A percentile compares a stretch with the other conserved stretches of the same genome.
These are phyloP conservation scores for Pogonus chalceus DNA, from an alignment of 1,140 invertebrate species.

Conservation along the genomic window DNA sequence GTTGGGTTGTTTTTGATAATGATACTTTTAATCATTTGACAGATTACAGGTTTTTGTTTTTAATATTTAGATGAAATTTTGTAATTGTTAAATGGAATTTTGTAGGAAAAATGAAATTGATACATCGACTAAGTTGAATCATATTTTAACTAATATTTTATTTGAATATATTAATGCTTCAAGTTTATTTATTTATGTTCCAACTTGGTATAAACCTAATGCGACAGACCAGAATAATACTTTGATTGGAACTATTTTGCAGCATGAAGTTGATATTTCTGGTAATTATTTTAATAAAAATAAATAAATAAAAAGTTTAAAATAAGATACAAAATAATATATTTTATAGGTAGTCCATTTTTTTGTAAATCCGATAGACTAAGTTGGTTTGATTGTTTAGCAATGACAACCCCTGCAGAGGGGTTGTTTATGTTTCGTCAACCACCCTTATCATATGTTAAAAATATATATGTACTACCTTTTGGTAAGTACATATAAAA, in stretches of 20 bases:
- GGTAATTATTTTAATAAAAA: background rate
- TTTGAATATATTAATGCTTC: background rate
- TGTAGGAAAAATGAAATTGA: background rate
- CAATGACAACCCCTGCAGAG: constrained; percentile 41
- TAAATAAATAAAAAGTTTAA: too few species aligned
- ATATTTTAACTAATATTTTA: background rate
- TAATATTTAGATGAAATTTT: too few species aligned
- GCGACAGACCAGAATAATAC: background rate
- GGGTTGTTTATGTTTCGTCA: constrained; percentile 46
- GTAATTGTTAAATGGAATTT: too few species aligned
- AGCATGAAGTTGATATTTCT: background rate
- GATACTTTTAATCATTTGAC: constrained; percentile 43
- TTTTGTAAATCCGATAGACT: constrained; percentile 42
- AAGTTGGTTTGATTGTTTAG: constrained; percentile 42
- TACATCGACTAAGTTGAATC: background rate
- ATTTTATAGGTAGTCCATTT: constrained; percentile 41
- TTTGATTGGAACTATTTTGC: background rate
- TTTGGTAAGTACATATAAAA: constrained; percentile 30
- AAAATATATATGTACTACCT: constrained; percentile 46
- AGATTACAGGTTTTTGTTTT: constrained; percentile 42
- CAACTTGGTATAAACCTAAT: background rate
- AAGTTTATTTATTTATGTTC: background rate
- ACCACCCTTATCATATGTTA: constrained; percentile 48
- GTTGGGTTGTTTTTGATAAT: constrained; percentile 39
- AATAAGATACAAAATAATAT: too few species aligned